A percentile compares a stretch with the other conserved stretches of the same genome.
These are phyloP conservation scores for Caligus rogercresseyi DNA, from an alignment of 1,140 invertebrate genomes.

Conservation along the genomic window DNA sequence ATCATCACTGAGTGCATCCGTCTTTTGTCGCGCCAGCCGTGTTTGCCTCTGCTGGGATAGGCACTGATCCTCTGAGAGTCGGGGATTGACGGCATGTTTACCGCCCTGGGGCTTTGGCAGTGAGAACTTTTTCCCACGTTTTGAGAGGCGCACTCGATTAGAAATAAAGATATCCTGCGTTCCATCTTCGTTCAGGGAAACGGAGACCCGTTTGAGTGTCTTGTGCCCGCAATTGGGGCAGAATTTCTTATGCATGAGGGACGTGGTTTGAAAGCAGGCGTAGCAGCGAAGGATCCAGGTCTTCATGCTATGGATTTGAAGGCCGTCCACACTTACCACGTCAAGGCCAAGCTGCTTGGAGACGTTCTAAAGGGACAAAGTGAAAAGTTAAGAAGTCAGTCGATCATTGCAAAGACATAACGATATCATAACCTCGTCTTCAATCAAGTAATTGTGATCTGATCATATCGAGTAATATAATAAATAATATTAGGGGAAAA, in stretches of 20 bases:
- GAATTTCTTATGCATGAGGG: conserved; percentile 70
- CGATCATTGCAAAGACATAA: no score
- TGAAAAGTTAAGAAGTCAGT: no score
- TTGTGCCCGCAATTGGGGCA: conserved; percentile 87
- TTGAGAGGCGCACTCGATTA: conserved; percentile 51
- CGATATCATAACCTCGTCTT: no score
- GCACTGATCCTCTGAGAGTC: conserved; percentile 67
- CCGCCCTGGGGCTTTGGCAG: conserved; percentile 72
- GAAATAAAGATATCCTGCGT: conserved; percentile 72
- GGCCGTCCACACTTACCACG: conserved; percentile 68
- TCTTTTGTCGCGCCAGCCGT: conserved; percentile 53
- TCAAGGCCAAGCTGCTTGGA: conserved; percentile 83
- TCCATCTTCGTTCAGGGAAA: conserved; percentile 72
- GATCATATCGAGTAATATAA: no score
- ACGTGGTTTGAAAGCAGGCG: conserved; percentile 77
- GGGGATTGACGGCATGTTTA: conserved; percentile 76
- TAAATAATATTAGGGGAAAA: no score
- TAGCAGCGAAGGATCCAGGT: conserved; percentile 85
- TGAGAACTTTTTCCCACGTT: conserved; percentile 55
- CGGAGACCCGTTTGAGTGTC: conserved; percentile 72
- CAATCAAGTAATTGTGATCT: no score
- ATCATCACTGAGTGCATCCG: conserved; percentile 67
- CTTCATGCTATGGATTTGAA: conserved; percentile 60
- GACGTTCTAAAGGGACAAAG: conserved; percentile 82
- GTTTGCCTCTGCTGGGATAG: conserved; percentile 59